Evolutionary conservation across 2,113 vertebrate genomes (phyloP).

Genomic region (Ursus arctos): DNA sequence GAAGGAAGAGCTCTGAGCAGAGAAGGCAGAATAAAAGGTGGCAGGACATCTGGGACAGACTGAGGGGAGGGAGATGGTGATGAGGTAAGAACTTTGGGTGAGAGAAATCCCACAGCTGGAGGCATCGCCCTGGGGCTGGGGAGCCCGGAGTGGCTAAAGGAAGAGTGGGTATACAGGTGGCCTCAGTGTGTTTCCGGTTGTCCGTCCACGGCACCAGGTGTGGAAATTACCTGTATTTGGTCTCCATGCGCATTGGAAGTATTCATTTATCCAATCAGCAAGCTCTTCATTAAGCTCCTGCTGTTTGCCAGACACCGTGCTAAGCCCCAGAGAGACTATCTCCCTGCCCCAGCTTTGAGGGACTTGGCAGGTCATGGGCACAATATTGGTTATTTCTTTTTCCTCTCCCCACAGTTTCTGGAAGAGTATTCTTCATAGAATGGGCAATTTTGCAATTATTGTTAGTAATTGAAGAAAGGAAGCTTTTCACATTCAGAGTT

Average conservation of each 20-base stretch:
- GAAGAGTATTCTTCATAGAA: not conserved
- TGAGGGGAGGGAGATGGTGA: not conserved
- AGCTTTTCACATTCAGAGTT: conserved; percentile 24
- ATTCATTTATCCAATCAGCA: not conserved
- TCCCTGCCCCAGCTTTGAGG: not conserved
- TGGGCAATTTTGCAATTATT: not conserved
- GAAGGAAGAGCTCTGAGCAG: not conserved
- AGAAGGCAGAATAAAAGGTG: not conserved
- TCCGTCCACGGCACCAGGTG: not conserved
- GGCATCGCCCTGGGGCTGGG: not conserved
- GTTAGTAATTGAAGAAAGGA: not conserved
- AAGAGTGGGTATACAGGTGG: no score
- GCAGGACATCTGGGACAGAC: no score
- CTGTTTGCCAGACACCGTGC: not conserved
- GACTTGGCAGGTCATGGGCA: not conserved
- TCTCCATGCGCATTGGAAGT: not conserved
- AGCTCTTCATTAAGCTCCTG: not conserved
- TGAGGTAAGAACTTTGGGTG: not conserved
- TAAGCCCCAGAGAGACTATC: not conserved
- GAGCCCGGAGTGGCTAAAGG: no score
- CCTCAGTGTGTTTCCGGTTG: fast-evolving
- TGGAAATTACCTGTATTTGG: not conserved
- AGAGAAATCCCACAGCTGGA: not conserved
- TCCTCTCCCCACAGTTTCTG: not conserved
- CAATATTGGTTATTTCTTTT: not conserved